Evolutionary conservation across 2,113 vertebrate species (phyloP).

Genomic region (Paedocypris sp.): DNA sequence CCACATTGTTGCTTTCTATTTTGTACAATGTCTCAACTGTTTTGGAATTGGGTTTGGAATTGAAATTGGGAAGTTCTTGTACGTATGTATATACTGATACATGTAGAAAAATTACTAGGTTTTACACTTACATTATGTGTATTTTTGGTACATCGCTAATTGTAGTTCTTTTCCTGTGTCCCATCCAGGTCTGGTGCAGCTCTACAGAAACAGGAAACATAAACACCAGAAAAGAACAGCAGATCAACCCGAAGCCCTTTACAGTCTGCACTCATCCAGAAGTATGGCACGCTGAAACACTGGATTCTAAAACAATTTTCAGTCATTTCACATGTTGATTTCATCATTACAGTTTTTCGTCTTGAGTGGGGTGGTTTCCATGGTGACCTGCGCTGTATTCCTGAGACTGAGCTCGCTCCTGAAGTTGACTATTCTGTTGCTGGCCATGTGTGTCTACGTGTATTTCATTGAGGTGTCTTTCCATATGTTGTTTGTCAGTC

Average conservation of each 20-base stretch:
- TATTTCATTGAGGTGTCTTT: constrained; percentile 83
- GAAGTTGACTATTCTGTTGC: constrained; percentile 82
- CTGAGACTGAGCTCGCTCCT: constrained; percentile 86
- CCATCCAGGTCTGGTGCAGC: constrained; percentile 78
- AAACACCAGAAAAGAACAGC: constrained; percentile 40
- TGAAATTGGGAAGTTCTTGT: too few relatives aligned
- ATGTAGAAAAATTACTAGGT: too few relatives aligned
- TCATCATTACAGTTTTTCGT: constrained; percentile 71
- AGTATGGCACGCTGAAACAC: constrained; percentile 50
- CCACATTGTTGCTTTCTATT: too few relatives aligned
- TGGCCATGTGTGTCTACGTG: constrained; percentile 76
- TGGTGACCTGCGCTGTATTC: constrained; percentile 96
- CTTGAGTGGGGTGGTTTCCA: constrained; percentile 82
- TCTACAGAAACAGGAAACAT: constrained; percentile 67
- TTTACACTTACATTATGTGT: too few relatives aligned
- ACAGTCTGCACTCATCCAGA: constrained; percentile 83
- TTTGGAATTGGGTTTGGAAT: too few relatives aligned
- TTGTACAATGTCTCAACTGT: too few relatives aligned
- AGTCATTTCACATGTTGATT: not conserved
- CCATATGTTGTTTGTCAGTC: constrained; percentile 38
- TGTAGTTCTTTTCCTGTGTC: not conserved
- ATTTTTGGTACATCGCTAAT: not conserved
- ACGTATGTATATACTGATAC: too few relatives aligned
- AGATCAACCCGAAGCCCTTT: constrained; percentile 23
- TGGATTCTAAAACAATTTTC: not conserved